phyloP scores from a whole-genome alignment of 2,797 vertebrate genomes.

The Agapornis canus region DNA sequence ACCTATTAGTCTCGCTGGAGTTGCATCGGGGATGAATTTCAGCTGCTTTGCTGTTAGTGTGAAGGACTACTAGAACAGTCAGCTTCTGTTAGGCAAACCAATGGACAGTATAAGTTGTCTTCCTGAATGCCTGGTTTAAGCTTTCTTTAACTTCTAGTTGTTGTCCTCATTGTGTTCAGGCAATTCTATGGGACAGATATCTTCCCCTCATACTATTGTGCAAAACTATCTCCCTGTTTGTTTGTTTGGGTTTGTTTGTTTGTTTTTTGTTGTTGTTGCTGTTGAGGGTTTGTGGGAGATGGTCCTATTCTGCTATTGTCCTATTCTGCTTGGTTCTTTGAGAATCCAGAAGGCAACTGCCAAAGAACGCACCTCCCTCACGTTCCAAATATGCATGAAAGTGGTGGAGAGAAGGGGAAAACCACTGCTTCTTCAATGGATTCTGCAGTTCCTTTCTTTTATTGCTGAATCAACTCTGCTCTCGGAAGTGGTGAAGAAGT shows the following conservation, averaged over 20 bases:
- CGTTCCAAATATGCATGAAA: slow-evolving; percentile 5
- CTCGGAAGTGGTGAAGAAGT: background rate
- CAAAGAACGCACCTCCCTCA: slow-evolving; percentile 6
- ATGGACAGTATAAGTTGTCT: slow-evolving; percentile 5
- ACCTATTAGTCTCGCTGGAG: slow-evolving; percentile 2
- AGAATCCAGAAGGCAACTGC: background rate
- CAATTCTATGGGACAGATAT: background rate
- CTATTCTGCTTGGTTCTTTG: background rate
- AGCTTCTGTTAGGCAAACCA: slow-evolving; percentile 55
- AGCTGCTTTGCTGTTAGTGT: background rate
- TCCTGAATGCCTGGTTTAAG: background rate
- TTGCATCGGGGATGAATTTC: slow-evolving; percentile 17
- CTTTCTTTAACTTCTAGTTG: background rate
- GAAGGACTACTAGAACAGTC: slow-evolving; percentile 20
- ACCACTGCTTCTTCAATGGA: background rate
- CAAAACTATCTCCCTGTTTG: accelerated
- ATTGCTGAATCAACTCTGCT: background rate
- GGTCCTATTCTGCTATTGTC: background rate
- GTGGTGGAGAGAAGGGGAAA: background rate
- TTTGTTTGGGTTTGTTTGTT: too few relatives aligned
- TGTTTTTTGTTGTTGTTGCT: background rate
- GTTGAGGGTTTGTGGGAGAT: background rate
- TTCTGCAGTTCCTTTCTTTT: background rate
- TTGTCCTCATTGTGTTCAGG: background rate
- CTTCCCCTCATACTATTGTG: background rate